phyloP scores from a whole-genome alignment of 2,888 invertebrate species.

The Andrena marginata region DNA sequence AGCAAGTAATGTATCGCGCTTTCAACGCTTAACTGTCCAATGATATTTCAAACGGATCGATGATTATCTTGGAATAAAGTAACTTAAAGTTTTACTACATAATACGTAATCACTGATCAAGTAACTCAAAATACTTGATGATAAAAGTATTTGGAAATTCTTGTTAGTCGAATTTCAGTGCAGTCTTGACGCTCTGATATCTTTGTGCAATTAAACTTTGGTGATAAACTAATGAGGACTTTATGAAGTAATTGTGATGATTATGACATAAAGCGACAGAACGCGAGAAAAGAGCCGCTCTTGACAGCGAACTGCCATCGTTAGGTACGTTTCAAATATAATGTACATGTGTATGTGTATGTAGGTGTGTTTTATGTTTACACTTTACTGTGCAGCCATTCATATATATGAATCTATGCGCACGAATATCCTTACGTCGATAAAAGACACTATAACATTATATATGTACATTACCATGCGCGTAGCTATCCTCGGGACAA shows the following conservation, averaged over 20 bases:
- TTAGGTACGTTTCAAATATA: slow-evolving; percentile 61
- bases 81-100: neutral
- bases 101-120: slow-evolving; percentile 18
- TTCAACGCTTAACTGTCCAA: neutral
- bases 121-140: slow-evolving; percentile 56
- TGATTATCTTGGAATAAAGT: neutral
- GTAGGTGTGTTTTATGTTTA: slow-evolving; percentile 25
- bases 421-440: slow-evolving; percentile 79
- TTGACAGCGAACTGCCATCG: slow-evolving; percentile 69
- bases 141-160: slow-evolving; percentile 50
- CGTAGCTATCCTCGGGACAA: slow-evolving; percentile 76
- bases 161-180: slow-evolving; percentile 32
- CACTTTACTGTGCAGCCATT: slow-evolving; percentile 22
- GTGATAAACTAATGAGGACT: slow-evolving; percentile 53
- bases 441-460: slow-evolving; percentile 83
- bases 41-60: slow-evolving; percentile 11
- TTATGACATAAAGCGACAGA: slow-evolving; percentile 36
- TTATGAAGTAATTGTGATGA: slow-evolving; percentile 27
- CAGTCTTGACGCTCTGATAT: slow-evolving; percentile 42
- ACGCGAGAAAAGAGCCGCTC: slow-evolving; percentile 59
- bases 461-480: slow-evolving; percentile 84
- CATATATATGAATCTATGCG: slow-evolving; percentile 69
- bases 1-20: slow-evolving; percentile 6
- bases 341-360: slow-evolving; percentile 30
- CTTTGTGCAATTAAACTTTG: slow-evolving; percentile 69